phyloP scores from a whole-genome alignment of 2,113 vertebrate genomes.

The Sorex araneus region DNA sequence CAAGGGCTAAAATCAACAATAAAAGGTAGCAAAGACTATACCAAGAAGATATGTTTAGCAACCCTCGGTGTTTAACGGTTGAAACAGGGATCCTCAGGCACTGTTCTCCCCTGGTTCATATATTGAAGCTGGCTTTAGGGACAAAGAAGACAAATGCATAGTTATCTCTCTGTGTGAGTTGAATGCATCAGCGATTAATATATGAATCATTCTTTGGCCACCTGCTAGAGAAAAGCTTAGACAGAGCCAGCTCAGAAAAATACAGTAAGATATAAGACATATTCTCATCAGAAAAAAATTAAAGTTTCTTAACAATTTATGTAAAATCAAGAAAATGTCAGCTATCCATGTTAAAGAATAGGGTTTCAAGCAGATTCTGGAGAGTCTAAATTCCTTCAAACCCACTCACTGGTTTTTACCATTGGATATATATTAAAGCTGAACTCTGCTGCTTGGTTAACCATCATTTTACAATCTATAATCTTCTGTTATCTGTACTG shows the following conservation, averaged over 20 bases:
- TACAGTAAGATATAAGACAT: neutral
- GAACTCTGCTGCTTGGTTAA: slow-evolving; percentile 43
- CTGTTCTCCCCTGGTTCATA: neutral
- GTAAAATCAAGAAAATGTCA: slow-evolving; percentile 55
- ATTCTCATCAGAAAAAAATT: slow-evolving; percentile 35
- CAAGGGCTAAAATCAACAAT: neutral
- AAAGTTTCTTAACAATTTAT: slow-evolving; percentile 27
- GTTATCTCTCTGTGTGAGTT: neutral
- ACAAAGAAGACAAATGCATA: neutral
- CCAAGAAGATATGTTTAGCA: neutral
- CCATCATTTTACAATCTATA: slow-evolving; percentile 52
- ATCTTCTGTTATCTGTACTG: slow-evolving; percentile 32
- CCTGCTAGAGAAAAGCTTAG: neutral
- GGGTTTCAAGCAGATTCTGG: slow-evolving; percentile 52
- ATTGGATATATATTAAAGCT: slow-evolving; percentile 42
- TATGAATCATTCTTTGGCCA: neutral
- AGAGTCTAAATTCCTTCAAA: slow-evolving; percentile 52
- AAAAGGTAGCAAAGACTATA: neutral
- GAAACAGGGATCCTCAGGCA: neutral
- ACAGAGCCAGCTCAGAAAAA: neutral
- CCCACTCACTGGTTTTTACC: slow-evolving; percentile 22
- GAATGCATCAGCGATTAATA: neutral
- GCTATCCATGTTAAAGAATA: slow-evolving; percentile 59
- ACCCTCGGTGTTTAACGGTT: neutral
- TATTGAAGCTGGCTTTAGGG: neutral